Evolutionary conservation across 1,140 invertebrate genomes (phyloP).

Genomic region (Myzus persicae): DNA sequence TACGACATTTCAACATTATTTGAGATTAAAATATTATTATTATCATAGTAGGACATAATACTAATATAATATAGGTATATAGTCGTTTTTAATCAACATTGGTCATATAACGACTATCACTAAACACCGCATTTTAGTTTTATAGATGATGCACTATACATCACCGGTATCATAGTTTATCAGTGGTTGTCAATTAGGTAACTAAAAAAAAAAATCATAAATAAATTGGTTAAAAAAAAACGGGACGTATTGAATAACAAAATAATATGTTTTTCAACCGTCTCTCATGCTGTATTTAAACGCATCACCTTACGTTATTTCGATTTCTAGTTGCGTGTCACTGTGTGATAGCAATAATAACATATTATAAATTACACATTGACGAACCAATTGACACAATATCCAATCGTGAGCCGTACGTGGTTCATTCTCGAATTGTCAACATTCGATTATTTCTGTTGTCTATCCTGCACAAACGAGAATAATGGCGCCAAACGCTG

Average conservation of each 20-base stretch:
- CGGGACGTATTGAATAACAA: background rate
- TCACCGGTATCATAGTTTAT: background rate
- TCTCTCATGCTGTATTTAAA: background rate
- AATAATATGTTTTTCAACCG: background rate
- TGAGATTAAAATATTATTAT: background rate
- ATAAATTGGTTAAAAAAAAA: background rate
- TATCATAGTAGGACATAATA: background rate
- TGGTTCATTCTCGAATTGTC: background rate
- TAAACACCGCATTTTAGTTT: background rate
- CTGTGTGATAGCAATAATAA: background rate
- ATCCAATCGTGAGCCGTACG: background rate
- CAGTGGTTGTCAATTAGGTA: background rate
- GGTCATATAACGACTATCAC: background rate
- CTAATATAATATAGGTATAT: background rate
- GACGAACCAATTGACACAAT: background rate
- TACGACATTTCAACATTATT: background rate
- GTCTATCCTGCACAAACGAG: background rate
- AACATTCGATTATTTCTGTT: background rate
- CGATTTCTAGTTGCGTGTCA: background rate
- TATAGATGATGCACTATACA: background rate
- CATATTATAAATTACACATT: background rate
- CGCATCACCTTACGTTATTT: background rate
- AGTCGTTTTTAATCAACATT: background rate
- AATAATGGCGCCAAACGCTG: conserved; percentile 39
- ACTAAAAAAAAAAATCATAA: background rate